These are phyloP conservation scores for Pseudococcus jackbeardsleyi DNA, from an alignment of 2,888 invertebrate species.

Conservation along the genomic window DNA sequence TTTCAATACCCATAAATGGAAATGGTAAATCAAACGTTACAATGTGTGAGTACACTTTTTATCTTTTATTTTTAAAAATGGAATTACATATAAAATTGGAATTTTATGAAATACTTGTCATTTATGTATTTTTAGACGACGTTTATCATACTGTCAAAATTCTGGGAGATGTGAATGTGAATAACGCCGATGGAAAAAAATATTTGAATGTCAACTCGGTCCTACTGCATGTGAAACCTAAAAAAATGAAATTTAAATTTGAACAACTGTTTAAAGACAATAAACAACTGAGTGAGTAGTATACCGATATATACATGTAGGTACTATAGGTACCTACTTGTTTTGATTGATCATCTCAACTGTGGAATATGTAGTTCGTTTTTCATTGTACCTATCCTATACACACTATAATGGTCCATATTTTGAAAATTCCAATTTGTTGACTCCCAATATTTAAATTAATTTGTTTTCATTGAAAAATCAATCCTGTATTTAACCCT, in stretches of 20 bases:
- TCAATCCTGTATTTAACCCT: too few relatives aligned
- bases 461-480: too few relatives aligned
- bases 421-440: too few relatives aligned
- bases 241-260: constrained; percentile 59
- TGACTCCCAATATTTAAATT: too few relatives aligned
- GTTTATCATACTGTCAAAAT: constrained; percentile 28
- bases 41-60: constrained; percentile 38
- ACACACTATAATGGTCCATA: too few relatives aligned
- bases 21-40: constrained; percentile 58
- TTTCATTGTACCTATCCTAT: too few relatives aligned
- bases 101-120: neutral
- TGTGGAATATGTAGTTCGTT: too few relatives aligned
- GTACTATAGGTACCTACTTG: neutral
- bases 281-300: constrained; percentile 51
- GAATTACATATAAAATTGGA: too few relatives aligned
- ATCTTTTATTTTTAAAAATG: too few relatives aligned
- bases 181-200: constrained; percentile 15
- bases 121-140: constrained; percentile 27
- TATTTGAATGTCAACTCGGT: constrained; percentile 26
- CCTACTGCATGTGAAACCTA: constrained; percentile 45
- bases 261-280: constrained; percentile 60
- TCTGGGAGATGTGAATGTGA: constrained; percentile 24
- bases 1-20: constrained; percentile 53
- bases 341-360: neutral
- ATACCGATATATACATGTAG: neutral